These are phyloP conservation scores for Tenrec ecaudatus DNA, from an alignment of 2,113 vertebrate genomes.

Conservation along the genomic window DNA sequence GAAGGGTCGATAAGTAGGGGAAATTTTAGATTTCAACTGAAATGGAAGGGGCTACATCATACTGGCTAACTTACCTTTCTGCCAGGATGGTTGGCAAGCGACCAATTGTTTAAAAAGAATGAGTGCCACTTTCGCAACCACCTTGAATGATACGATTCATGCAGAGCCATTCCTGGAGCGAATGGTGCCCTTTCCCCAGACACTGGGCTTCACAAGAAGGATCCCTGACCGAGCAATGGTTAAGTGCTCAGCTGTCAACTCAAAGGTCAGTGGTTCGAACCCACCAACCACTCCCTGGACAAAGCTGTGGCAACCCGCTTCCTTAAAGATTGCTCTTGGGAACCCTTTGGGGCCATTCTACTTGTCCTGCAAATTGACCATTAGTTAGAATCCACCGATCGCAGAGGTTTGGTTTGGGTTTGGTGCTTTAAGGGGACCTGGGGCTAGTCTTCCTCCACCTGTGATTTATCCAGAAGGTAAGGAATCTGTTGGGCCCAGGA, in stretches of 20 bases:
- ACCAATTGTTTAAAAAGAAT: neutral
- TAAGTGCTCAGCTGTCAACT: neutral
- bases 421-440: neutral
- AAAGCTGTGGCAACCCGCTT: neutral
- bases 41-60: neutral
- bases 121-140: neutral
- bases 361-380: neutral
- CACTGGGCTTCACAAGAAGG: neutral
- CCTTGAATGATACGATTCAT: neutral
- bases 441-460: neutral
- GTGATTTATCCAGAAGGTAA: neutral
- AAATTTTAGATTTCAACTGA: neutral
- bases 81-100: neutral
- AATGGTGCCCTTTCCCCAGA: neutral
- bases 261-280: neutral
- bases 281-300: neutral
- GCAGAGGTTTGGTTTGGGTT: neutral
- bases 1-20: neutral
- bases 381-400: neutral
- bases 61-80: neutral
- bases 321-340: neutral
- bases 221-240: neutral
- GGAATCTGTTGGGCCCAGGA: neutral
- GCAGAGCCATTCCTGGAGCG: neutral
- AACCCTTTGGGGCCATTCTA: neutral